Conservation (phyloP, 2,888 invertebrate species). For the Oxyteleia sp. region DNA sequence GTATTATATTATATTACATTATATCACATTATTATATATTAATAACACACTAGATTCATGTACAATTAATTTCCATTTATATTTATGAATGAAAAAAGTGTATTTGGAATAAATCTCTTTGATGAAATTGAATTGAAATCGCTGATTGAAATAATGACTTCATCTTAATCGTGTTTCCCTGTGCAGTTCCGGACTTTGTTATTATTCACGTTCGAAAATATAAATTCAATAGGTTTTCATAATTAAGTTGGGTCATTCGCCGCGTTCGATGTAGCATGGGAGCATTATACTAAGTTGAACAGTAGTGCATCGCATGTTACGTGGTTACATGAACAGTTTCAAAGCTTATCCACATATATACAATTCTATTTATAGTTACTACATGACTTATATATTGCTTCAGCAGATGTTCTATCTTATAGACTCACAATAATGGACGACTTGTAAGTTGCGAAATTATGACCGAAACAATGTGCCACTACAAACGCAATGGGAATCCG, state of each 20-base stretch:
- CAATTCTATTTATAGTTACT: conserved; percentile 59
- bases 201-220: background rate
- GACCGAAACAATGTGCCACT: conserved; percentile 32
- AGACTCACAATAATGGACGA: conserved; percentile 49
- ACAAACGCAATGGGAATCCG: conserved; percentile 18
- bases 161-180: background rate
- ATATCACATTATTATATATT: no score
- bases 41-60: no score
- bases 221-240: conserved; percentile 52
- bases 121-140: background rate
- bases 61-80: no score
- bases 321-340: conserved; percentile 62
- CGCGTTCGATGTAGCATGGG: conserved; percentile 32
- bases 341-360: conserved; percentile 65
- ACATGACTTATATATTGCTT: conserved; percentile 68
- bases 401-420: conserved; percentile 67
- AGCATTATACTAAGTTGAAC: conserved; percentile 46
- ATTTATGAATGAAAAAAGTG: no score
- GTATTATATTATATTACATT: no score
- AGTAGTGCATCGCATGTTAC: conserved; percentile 59
- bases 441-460: conserved; percentile 41
- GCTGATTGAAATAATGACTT: background rate
- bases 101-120: no score
- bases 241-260: conserved; percentile 62
- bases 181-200: conserved; percentile 4